Base-by-base conservation (phyloP, 2,888 invertebrate genomes). In the Acronicta psi region DNA sequence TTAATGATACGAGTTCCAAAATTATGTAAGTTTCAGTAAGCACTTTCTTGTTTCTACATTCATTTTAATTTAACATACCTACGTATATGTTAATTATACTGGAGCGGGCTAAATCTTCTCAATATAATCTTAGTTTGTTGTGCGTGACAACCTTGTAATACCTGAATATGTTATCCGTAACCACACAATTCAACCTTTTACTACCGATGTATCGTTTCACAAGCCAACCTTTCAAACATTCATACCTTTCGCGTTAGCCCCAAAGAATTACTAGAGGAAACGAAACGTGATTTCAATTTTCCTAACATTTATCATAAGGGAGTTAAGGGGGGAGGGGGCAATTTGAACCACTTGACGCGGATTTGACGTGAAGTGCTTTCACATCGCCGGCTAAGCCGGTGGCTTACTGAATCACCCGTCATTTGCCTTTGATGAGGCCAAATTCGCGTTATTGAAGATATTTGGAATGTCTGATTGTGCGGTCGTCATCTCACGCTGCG, bases 231-330 rank as follows among this genome's bases (percentile, higher is more conserved):
- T 85, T 85, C 81, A 79, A 69, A 75, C 78, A 80, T 81, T 82
- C 69, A 78, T 79, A 77, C 76, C 73, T 77, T n/a, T 40, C 57
- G 71, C 67, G 69, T 57, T 70, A 67, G 73, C 62, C 71, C 69
- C 70, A 50, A 58, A 55, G 73, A 83, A 84, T 85, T 79, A 83
- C 78, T 81, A 79, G 77, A 79, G 79, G 70, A 86, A 88, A 84
- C 79, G 84, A 84, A 88, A 87, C 83, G 84, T 83, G 86, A 88
- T 89, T 88, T 88, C 85, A 89, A 89, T 89, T 88, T 89, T 84
- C 80, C 82, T 77, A 76, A 84, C 87, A 90, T 90, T 90, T 88
- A 88, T 89, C 86, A 89, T 88, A 86, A 81, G 76, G 70, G 77
- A 65, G 75, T 51, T 10, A 60, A 46, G 65, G 49, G 62, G 52